Evolutionary conservation across 2,113 vertebrate species (phyloP).

Genomic region (Nyctereutes procyonoides): DNA sequence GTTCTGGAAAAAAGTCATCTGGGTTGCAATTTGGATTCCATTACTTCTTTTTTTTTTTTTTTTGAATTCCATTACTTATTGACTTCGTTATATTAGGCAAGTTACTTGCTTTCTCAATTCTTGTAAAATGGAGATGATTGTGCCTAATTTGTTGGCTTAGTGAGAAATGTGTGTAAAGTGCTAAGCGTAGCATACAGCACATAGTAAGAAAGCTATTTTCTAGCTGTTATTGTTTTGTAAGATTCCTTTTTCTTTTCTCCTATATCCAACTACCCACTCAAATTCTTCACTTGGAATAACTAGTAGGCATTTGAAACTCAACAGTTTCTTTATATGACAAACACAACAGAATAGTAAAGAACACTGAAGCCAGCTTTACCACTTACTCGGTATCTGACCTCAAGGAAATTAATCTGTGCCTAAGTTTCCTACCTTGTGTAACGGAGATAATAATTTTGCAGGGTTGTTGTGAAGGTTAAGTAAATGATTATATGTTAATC

Average conservation of each 20-base stretch:
- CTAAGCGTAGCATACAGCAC: background rate
- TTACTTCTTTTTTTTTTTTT: too few relatives aligned
- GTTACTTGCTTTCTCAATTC: constrained; percentile 28
- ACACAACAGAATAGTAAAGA: background rate
- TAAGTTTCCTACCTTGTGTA: constrained; percentile 9
- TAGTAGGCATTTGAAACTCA: constrained; percentile 1
- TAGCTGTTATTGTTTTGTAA: background rate
- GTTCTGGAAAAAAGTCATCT: background rate
- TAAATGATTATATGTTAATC: constrained; percentile 5
- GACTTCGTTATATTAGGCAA: background rate
- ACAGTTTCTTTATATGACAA: background rate
- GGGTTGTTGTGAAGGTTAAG: background rate
- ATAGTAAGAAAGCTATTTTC: constrained; percentile 19
- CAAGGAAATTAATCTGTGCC: constrained; percentile 34
- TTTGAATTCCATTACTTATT: constrained; percentile 54
- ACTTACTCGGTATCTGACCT: background rate
- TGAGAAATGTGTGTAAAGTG: background rate
- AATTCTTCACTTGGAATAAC: constrained; percentile 17
- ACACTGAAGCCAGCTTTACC: background rate
- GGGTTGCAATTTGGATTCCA: constrained; percentile 47
- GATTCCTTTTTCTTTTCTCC: background rate
- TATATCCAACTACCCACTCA: background rate
- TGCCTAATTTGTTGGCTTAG: background rate
- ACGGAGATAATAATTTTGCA: background rate
- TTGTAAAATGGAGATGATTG: constrained; percentile 14